Conservation (phyloP, 2,888 invertebrate genomes). For the Athrips mouffetella region DNA sequence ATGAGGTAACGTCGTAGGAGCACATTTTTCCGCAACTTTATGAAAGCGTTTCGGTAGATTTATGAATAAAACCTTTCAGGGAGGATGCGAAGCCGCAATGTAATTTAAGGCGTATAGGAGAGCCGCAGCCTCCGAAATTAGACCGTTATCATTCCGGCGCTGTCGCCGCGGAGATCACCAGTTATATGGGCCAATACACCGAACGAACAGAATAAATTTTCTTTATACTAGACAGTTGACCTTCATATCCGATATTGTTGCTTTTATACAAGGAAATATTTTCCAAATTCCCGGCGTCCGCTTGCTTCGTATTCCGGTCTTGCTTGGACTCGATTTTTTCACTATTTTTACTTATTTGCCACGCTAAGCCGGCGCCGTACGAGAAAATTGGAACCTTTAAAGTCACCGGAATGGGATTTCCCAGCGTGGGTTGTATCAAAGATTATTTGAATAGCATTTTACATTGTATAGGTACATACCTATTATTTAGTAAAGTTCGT, state of each 20-base stretch:
- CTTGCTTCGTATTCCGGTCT: conserved; percentile 43
- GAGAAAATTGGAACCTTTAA: conserved; percentile 49
- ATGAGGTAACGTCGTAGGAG: conserved; percentile 48
- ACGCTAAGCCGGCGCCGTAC: conserved; percentile 42
- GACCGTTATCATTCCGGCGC: conserved; percentile 74
- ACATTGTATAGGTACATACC: not conserved
- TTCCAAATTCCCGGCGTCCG: conserved; percentile 48
- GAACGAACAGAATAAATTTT: conserved; percentile 74
- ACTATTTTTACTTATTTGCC: conserved; percentile 51
- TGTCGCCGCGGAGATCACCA: conserved; percentile 72
- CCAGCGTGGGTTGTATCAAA: conserved; percentile 12
- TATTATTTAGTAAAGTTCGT: conserved; percentile 9
- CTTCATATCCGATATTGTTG: conserved; percentile 74
- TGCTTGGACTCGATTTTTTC: conserved; percentile 35
- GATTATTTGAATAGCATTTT: conserved; percentile 13
- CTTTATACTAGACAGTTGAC: conserved; percentile 72
- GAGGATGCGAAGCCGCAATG: conserved; percentile 65
- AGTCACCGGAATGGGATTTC: conserved; percentile 33
- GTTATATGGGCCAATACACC: conserved; percentile 74
- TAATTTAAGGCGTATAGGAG: conserved; percentile 70
- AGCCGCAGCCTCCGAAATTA: conserved; percentile 65
- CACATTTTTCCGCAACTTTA: conserved; percentile 67
- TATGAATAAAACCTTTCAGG: conserved; percentile 77
- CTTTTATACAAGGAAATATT: conserved; percentile 62
- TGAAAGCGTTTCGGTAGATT: conserved; percentile 73